A percentile compares a stretch with the other conserved stretches of the same genome.
These are phyloP conservation scores for Balaenoptera acutorostrata DNA, from an alignment of 2,113 vertebrate genomes.

Conservation along the genomic window DNA sequence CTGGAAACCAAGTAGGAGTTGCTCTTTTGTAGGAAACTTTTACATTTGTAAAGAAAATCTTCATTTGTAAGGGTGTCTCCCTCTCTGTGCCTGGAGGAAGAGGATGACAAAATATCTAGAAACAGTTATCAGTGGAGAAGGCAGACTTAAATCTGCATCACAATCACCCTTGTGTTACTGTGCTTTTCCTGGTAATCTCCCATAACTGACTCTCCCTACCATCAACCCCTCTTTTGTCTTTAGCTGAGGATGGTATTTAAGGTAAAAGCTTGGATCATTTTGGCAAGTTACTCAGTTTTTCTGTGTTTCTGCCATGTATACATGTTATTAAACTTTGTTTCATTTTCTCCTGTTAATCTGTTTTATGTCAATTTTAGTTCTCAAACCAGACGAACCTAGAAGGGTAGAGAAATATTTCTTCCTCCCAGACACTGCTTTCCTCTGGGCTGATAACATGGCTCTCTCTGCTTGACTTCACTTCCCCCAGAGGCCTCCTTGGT, in stretches of 20 bases:
- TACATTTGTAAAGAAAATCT: not conserved
- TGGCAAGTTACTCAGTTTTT: not conserved
- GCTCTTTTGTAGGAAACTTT: not conserved
- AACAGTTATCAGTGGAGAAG: not conserved
- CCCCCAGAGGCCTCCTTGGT: not conserved
- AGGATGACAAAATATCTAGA: not conserved
- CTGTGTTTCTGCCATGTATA: not conserved
- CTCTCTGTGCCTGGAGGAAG: not conserved
- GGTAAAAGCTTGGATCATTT: not conserved
- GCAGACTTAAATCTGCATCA: not conserved
- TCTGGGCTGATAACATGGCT: not conserved
- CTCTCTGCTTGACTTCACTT: not conserved
- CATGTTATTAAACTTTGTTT: not conserved
- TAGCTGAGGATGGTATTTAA: not conserved
- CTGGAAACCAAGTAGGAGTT: not conserved
- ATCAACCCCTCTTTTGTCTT: not conserved
- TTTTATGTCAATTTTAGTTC: not conserved
- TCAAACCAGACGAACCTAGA: not conserved
- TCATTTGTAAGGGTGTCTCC: not conserved
- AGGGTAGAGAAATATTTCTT: not conserved
- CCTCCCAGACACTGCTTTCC: not conserved
- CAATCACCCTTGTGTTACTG: not conserved
- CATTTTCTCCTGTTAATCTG: not conserved
- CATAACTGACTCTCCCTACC: not conserved
- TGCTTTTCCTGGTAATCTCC: not conserved